Evolutionary conservation across 2,888 invertebrate genomes (phyloP), one percentile per base, ranked within the genome.

Genomic region (Drosophila eohydei): DNA sequence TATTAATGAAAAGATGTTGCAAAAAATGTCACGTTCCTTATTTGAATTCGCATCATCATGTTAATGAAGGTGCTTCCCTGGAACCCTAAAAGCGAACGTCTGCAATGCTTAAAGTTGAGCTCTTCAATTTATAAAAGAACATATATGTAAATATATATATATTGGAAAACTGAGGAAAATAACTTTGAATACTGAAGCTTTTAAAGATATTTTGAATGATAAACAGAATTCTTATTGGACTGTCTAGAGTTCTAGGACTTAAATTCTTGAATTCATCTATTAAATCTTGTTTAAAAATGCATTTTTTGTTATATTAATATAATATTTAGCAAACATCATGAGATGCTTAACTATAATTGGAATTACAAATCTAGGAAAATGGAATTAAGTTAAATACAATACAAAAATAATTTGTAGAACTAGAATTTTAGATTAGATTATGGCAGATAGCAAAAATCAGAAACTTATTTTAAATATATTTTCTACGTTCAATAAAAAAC

Each of bases 1-100:
- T 88, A 83, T 83, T 88, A 83, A 83, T 83, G 83, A 83, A 83
- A 75, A 83, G 70, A 80, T 83, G 78, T 80, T 86, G 86, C 86
- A 85, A 83, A 58, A 88, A 83, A 83, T 83, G 83, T 83, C 83
- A 83, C 83, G 83, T 83, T 88, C 71, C 80, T 62, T 70, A 83
- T 76, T 88, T 82, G 82, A 88, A 86, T 87, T 70, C 61, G 38
- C 54, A 87, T 77, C 77, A 74, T 65, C 62, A 70, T 70, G 60
- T 70, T 87, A 81, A 83, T 83, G 67, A 82, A 78, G 68, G 61
- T 64, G 50, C 32, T 38, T 32, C 56, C 28, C 60, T 41, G n/a
- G 46, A 26, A 21, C 9, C 56, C 32, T 0, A 7, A 36, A 32
- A 21, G n/a, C 32, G 9, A n/a, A 7, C n/a, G 40, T 52, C 11